Conservation (phyloP, 2,797 vertebrate species). For the Linurgus olivaceus region DNA sequence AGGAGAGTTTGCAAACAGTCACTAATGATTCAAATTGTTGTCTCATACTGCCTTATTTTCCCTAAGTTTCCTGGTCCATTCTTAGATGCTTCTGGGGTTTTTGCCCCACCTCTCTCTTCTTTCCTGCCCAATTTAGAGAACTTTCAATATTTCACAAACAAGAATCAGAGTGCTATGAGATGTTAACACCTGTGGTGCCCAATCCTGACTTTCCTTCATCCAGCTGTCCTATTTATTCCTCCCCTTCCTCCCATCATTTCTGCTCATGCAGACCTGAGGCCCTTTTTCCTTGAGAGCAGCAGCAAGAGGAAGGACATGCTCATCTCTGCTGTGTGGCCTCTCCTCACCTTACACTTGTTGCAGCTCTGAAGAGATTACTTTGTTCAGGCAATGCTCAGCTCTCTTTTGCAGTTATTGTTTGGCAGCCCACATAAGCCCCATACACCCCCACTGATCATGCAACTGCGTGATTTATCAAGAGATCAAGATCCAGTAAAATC, state of each 20-base stretch:
- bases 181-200: neutral
- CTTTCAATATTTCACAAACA: neutral
- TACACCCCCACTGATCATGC: neutral
- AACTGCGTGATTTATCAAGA: neutral
- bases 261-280: neutral
- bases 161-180: accelerated
- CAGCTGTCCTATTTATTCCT: neutral
- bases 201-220: neutral
- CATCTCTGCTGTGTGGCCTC: accelerated
- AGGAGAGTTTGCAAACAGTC: neutral
- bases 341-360: neutral
- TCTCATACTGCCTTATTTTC: neutral
- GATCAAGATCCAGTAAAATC: neutral
- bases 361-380: neutral
- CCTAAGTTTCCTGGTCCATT: neutral
- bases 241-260: accelerated
- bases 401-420: neutral
- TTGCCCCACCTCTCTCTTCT: accelerated
- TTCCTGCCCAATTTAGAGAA: neutral
- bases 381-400: neutral
- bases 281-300: neutral
- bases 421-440: neutral
- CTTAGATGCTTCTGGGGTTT: neutral
- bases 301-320: neutral
- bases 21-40: neutral